Evolutionary conservation across 2,113 vertebrate genomes (phyloP).

Genomic region (Trematocara stigmaticum): DNA sequence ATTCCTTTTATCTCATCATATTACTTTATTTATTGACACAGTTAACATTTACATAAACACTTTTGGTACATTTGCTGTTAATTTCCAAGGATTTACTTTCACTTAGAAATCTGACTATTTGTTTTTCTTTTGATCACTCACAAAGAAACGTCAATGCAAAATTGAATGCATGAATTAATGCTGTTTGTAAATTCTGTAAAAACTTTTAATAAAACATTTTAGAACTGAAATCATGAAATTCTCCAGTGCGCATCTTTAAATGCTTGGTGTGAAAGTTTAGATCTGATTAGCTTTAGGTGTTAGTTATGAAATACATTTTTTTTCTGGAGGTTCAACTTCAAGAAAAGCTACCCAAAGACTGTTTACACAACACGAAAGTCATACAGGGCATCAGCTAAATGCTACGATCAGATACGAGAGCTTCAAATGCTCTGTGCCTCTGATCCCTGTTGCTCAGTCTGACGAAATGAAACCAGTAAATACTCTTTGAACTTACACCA

Average conservation of each 20-base stretch:
- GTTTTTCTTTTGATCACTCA: not conserved
- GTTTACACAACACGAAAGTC: not conserved
- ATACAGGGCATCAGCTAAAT: not conserved
- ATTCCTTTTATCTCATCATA: not conserved
- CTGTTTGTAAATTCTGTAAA: not conserved
- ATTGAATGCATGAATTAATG: not conserved
- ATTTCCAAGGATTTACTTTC: not conserved
- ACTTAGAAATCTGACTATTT: not conserved
- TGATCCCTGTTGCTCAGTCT: conserved; percentile 7
- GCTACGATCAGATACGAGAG: conserved; percentile 11
- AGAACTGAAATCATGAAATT: not conserved
- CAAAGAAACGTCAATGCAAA: not conserved
- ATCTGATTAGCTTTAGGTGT: not conserved
- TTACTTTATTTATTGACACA: not conserved
- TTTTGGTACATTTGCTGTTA: not conserved
- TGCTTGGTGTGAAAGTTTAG: not conserved
- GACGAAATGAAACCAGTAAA: not conserved
- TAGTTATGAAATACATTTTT: not conserved
- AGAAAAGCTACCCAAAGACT: not conserved
- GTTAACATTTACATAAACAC: not conserved
- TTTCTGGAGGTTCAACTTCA: not conserved
- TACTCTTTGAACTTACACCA: not conserved
- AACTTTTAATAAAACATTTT: not conserved
- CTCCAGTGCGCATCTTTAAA: not conserved
- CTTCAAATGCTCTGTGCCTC: conserved; percentile 24